Base-by-base conservation (phyloP, 1,140 invertebrate genomes). In the Archivesica marissinica region DNA sequence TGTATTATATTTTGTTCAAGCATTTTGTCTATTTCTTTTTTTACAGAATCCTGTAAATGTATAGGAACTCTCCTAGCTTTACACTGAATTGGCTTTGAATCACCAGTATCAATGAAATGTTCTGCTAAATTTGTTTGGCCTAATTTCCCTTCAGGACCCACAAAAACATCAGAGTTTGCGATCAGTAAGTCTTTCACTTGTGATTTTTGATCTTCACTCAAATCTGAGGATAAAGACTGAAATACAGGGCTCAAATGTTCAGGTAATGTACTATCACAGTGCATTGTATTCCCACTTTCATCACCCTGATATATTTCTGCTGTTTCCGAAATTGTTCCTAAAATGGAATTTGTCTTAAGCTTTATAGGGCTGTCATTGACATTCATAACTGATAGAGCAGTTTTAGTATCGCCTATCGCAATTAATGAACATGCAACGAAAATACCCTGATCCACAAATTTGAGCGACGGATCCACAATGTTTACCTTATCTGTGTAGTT, bases 1-100 rank as follows among this genome's bases (percentile, higher is more conserved):
- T 85, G 72, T 41, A 94, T 92, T 25, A 94, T 89, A 38, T 92
- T 92, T 61, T 92, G 84, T 17, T 86, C 54, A 30, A 91, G 89
- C 66, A 95, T 87, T 33, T 86, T 70, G 23, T 79, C 74, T n/a
- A 87, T n/a, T 50, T 86, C 78, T 38, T 56, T 74, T 17, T 77
- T 50, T 30, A 86, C 72, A 23, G 47, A 17, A 39, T 47, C 47
- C 44, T 61, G 74, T 41, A 52, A 39, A 35, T 28, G 20, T 38
- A 64, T 56, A 25, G 81, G 61, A 9, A 76, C 28, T 66, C 82
- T 41, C 25, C 83, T 78, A 38, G 83, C 17, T 39, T 59, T 81
- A 44, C 35, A 70, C 54, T 72, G 81, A 25, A 84, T 50, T 54
- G 87, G 87, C 39, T 35, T 30, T 30, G 78, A 84, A 61, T 76